Conservation (phyloP, 2,888 invertebrate species). For the Sarcophaga carnaria region DNA sequence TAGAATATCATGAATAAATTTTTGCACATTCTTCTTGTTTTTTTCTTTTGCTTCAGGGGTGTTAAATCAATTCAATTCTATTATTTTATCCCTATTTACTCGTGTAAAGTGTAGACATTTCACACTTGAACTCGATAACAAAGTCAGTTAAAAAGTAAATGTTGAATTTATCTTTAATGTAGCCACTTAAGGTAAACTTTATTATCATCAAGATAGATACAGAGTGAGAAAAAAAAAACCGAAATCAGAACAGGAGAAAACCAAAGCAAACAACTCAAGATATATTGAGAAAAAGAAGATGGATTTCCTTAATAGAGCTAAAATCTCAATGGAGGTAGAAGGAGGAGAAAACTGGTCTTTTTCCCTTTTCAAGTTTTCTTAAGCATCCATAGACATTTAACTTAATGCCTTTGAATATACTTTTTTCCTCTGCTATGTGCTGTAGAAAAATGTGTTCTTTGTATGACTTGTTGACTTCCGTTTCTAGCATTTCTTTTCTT, state of each 20-base stretch:
- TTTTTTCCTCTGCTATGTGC: constrained; percentile 24
- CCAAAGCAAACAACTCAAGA: background rate
- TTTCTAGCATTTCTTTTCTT: constrained; percentile 30
- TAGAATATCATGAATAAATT: constrained; percentile 60
- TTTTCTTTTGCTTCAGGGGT: background rate
- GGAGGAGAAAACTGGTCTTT: background rate
- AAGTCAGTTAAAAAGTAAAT: constrained; percentile 64
- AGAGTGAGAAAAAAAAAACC: constrained; percentile 1
- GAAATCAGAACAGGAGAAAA: background rate
- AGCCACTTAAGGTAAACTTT: constrained; percentile 70
- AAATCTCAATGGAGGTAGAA: background rate
- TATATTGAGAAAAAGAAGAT: constrained; percentile 2
- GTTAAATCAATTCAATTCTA: constrained; percentile 6
- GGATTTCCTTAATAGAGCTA: constrained; percentile 55
- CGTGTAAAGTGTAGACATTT: constrained; percentile 55
- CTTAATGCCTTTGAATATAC: constrained; percentile 28
- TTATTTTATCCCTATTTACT: constrained; percentile 27
- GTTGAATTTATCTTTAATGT: constrained; percentile 69
- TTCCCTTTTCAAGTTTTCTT: constrained; percentile 41
- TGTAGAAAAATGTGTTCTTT: constrained; percentile 42
- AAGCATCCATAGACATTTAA: constrained; percentile 46
- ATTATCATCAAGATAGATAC: constrained; percentile 45
- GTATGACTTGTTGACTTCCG: constrained; percentile 65
- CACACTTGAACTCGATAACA: constrained; percentile 66
- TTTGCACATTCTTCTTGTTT: constrained; percentile 31